Conservation (phyloP, 2,113 vertebrate genomes). For the Campylorhamphus procurvoides region DNA sequence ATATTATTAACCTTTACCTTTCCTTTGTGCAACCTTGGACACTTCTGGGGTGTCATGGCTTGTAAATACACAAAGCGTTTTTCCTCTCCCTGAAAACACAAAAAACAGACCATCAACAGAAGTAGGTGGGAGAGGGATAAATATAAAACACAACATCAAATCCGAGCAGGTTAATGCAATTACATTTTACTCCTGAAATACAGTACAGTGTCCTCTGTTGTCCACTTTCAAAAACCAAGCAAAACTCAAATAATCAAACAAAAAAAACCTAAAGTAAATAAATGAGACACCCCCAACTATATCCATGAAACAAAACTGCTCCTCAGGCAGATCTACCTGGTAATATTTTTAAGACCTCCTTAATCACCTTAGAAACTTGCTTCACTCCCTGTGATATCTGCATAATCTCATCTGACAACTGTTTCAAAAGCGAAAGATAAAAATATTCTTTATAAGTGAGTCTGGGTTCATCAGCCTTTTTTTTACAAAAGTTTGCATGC, state of each 20-base stretch:
- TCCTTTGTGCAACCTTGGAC: neutral
- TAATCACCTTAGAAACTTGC: neutral
- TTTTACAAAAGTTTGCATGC: neutral
- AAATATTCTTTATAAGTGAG: neutral
- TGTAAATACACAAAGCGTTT: neutral
- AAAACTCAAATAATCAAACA: neutral
- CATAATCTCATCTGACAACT: neutral
- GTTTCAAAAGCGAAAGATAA: neutral
- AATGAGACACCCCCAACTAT: neutral
- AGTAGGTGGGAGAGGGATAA: neutral
- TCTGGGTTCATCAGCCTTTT: neutral
- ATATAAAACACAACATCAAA: neutral
- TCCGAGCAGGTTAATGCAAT: neutral
- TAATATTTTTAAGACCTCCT: neutral
- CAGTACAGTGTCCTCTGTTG: neutral
- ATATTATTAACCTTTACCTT: neutral
- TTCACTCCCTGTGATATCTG: neutral
- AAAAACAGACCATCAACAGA: neutral
- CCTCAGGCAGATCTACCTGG: neutral
- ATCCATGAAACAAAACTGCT: neutral
- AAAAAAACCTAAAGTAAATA: neutral
- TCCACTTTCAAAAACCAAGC: neutral
- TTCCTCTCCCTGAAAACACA: neutral
- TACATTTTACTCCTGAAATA: neutral
- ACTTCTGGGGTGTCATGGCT: neutral